Percentiles rank a stretch among this genome's conserved stretches.
These are phyloP conservation scores for Pandemis cinnamomeana DNA, from an alignment of 2,888 invertebrate species.

Conservation along the genomic window DNA sequence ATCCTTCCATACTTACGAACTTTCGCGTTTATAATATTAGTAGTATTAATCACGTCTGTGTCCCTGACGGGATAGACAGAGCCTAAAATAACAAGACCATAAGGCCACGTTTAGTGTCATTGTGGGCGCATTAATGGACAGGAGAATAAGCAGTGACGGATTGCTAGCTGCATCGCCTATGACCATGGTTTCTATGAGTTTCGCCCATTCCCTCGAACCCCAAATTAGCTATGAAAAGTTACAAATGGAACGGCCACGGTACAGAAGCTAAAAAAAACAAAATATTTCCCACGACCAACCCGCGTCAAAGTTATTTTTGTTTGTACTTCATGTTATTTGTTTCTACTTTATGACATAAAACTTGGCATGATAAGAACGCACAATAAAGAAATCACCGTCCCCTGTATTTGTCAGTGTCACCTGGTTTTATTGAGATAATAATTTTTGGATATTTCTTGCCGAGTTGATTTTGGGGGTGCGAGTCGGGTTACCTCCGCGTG, in stretches of 20 bases:
- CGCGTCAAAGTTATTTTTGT: constrained; percentile 43
- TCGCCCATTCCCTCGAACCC: not conserved
- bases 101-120: no score
- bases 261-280: constrained; percentile 30
- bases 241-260: constrained; percentile 19
- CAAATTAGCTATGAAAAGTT: constrained; percentile 2
- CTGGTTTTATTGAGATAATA: constrained; percentile 47
- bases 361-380: constrained; percentile 43
- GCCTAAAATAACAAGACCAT: no score
- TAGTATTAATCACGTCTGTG: no score
- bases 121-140: no score
- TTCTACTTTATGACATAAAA: constrained; percentile 45
- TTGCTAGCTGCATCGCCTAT: no score
- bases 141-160: no score
- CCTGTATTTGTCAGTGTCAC: constrained; percentile 47
- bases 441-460: constrained; percentile 35
- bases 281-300: constrained; percentile 42
- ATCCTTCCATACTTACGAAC: no score
- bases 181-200: no score
- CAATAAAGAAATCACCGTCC: constrained; percentile 43
- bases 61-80: no score
- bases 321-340: constrained; percentile 39
- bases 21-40: no score
- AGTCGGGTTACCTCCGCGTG: no score
- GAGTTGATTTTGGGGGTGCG: constrained; percentile 24